Evolutionary conservation across 2,888 invertebrate genomes (phyloP), one percentile per base, ranked within the genome.

Genomic region (Agrochola lychnidis): DNA sequence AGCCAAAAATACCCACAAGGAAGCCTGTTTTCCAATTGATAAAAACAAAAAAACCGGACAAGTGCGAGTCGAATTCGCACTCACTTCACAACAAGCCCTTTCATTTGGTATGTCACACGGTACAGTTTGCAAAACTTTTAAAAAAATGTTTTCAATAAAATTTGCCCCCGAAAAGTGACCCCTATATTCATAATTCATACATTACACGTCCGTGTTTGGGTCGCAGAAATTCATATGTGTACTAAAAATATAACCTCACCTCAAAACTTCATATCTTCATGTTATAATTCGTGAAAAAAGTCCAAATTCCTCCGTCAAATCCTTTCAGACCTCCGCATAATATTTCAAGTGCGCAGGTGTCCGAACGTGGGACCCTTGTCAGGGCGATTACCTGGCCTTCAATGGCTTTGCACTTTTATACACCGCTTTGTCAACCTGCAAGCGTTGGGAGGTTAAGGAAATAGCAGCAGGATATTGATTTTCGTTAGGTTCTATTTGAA

Each of bases 291-390:
- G 63, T 57, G 1, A 36, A 4, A 78, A 85, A 86, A 86, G 71
- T 53, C 36, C 66, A 70, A 71, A 76, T 77, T 59, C 64, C 74
- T 75, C n/a, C 42, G 73, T 63, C 70, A 76, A 78, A 85, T 81
- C 82, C 82, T 74, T 85, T 87, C 79, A 79, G 76, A 67, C 69
- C 81, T 76, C 53, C 69, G 84, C 79, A 90, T 91, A 92, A 92
- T 93, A 92, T 90, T 89, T 92, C 91, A 91, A 87, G 87, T 73
- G 90, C 90, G 82, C 93, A 93, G 93, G 92, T 93, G 93, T 88
- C 86, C 81, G 48, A 79, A 80, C 81, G 82, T 75, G 86, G 76
- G 82, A 93, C 93, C 93, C 93, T 93, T 90, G 93, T 94, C 93
- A 94, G 80, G 82, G 89, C 89, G 91, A 92, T 92, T 93, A 93